Percentiles rank a stretch among this genome's conserved stretches.
Evolutionary conservation across 2,888 invertebrate species (phyloP).

Genomic region (Abscondita cerata): DNA sequence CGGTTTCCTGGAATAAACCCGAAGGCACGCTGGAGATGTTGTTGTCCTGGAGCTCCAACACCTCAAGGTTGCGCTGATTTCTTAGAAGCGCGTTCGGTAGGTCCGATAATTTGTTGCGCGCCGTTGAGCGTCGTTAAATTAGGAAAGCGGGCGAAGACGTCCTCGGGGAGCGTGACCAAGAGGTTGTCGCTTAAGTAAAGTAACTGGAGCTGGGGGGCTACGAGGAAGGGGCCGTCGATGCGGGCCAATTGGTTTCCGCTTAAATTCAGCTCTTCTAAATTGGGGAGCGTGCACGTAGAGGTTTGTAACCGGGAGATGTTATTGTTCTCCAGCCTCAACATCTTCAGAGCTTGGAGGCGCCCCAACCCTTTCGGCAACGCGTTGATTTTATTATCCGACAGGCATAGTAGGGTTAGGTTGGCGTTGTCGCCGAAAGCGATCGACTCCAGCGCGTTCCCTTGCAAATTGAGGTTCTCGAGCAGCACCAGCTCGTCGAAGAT

Average conservation of each 20-base stretch:
- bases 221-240: background rate
- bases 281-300: background rate
- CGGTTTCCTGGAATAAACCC: background rate
- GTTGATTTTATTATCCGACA: background rate
- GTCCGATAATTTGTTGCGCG: background rate
- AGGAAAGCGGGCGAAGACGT: background rate
- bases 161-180: background rate
- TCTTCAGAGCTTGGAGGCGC: background rate
- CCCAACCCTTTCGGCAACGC: background rate
- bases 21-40: background rate
- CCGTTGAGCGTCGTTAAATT: conserved; percentile 1
- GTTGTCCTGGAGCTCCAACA: background rate
- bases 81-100: background rate
- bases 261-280: background rate
- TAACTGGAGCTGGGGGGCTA: background rate
- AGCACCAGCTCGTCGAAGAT: background rate
- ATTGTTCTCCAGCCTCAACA: background rate
- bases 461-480: conserved; percentile 2
- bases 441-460: background rate
- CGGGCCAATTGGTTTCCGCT: background rate
- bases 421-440: background rate
- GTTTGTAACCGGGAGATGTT: background rate
- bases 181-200: conserved; percentile 3
- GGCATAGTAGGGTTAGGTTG: background rate
- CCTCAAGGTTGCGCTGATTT: background rate